Percentiles rank a stretch among this genome's conserved stretches.
Evolutionary conservation across 1,140 invertebrate species (phyloP).

Genomic region (Cydia pomonella): DNA sequence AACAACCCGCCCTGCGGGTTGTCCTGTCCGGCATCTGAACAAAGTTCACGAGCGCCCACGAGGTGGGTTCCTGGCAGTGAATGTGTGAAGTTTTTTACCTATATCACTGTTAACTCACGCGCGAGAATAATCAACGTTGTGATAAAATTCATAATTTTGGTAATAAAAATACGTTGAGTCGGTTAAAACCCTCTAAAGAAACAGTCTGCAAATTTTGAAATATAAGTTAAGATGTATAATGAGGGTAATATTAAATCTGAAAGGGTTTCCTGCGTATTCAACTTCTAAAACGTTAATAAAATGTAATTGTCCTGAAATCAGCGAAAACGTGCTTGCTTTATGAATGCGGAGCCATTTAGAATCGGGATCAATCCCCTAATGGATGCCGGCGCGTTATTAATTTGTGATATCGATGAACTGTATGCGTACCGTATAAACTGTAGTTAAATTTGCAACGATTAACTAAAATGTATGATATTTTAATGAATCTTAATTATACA

Average conservation of each 20-base stretch:
- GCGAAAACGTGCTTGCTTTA: neutral
- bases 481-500: neutral
- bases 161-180: too few relatives aligned
- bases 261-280: neutral
- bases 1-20: too few relatives aligned
- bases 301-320: neutral
- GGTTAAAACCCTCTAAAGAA: neutral
- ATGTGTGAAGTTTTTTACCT: too few relatives aligned
- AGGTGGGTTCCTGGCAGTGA: too few relatives aligned
- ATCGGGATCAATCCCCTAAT: constrained; percentile 5
- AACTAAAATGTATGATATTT: neutral
- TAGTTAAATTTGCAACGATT: neutral
- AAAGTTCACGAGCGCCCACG: too few relatives aligned
- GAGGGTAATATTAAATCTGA: neutral
- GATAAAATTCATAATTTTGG: too few relatives aligned
- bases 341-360: neutral
- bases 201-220: neutral
- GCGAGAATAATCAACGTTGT: too few relatives aligned
- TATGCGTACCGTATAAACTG: neutral
- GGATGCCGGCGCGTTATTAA: neutral
- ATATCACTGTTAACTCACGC: too few relatives aligned
- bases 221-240: neutral
- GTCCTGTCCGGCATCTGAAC: too few relatives aligned
- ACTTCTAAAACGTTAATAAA: neutral
- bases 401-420: neutral